A percentile compares a stretch with the other conserved stretches of the same genome.
Evolutionary conservation across 1,140 invertebrate genomes (phyloP).

Genomic region (Lineus longissimus): DNA sequence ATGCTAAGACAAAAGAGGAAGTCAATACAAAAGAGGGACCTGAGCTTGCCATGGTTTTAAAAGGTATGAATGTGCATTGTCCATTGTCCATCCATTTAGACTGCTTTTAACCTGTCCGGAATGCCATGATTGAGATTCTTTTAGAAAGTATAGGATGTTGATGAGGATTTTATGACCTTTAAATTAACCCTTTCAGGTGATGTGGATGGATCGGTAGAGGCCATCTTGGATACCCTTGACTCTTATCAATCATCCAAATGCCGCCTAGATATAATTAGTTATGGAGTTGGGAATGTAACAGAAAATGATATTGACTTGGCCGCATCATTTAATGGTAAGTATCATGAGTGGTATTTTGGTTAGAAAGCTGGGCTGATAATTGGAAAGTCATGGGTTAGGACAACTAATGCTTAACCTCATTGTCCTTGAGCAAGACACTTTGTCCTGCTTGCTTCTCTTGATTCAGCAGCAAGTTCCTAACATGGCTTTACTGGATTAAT

Average conservation of each 20-base stretch:
- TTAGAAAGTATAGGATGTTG: background rate
- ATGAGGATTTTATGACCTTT: background rate
- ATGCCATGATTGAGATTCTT: background rate
- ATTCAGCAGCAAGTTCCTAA: too few relatives aligned
- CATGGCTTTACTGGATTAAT: too few relatives aligned
- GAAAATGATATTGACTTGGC: conserved; percentile 84
- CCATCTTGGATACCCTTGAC: conserved; percentile 85
- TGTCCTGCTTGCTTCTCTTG: too few relatives aligned
- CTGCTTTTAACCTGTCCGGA: background rate
- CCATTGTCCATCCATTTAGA: too few relatives aligned
- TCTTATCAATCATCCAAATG: conserved; percentile 79
- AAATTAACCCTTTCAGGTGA: conserved; percentile 52
- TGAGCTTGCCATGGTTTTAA: conserved; percentile 32
- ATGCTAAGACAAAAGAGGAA: conserved; percentile 19
- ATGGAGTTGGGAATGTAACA: conserved; percentile 80
- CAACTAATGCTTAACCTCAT: background rate
- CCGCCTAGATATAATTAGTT: conserved; percentile 80
- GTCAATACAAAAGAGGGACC: conserved; percentile 23
- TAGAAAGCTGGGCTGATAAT: background rate
- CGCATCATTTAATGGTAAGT: conserved; percentile 69
- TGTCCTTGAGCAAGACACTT: too few relatives aligned
- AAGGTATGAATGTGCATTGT: conserved; percentile 23
- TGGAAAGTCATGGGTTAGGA: background rate
- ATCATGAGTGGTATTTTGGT: background rate
- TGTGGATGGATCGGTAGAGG: conserved; percentile 75